These are phyloP conservation scores for Nibea albiflora DNA, from an alignment of 2,113 vertebrate genomes.

Conservation along the genomic window DNA sequence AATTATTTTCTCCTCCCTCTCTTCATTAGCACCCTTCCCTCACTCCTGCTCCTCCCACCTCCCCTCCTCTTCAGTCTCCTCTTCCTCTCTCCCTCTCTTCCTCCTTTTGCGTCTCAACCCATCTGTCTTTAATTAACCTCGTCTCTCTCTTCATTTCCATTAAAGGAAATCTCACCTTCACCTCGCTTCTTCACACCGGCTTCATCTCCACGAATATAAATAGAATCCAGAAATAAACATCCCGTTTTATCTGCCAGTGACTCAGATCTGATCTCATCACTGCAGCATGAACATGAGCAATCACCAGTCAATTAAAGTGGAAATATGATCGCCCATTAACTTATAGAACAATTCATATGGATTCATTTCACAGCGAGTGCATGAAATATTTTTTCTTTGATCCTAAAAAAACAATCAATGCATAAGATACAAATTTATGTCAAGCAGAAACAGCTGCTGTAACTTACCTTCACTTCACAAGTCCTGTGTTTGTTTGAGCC, in stretches of 20 bases:
- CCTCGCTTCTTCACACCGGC: not conserved
- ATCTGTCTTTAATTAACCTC: constrained; percentile 23
- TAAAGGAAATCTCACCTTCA: constrained; percentile 16
- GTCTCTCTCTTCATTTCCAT: not conserved
- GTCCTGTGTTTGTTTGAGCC: too few relatives aligned
- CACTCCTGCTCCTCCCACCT: not conserved
- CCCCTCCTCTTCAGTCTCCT: not conserved
- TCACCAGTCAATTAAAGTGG: not conserved
- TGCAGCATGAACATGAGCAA: not conserved
- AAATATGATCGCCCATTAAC: not conserved
- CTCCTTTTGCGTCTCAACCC: not conserved
- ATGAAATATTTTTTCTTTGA: too few relatives aligned
- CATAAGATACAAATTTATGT: too few relatives aligned
- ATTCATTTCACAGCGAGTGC: too few relatives aligned
- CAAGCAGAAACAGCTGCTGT: too few relatives aligned
- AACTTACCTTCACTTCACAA: too few relatives aligned
- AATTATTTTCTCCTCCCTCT: constrained; percentile 25
- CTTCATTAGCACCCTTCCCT: constrained; percentile 20
- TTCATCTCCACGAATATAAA: not conserved
- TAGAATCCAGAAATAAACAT: not conserved
- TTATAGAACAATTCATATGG: too few relatives aligned
- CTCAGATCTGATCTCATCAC: constrained; percentile 18
- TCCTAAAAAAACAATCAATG: too few relatives aligned
- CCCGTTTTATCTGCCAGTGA: not conserved
- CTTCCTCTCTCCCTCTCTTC: too few relatives aligned